Conservation (phyloP, 2,113 vertebrate species). For the Psephotus haematonotus region DNA sequence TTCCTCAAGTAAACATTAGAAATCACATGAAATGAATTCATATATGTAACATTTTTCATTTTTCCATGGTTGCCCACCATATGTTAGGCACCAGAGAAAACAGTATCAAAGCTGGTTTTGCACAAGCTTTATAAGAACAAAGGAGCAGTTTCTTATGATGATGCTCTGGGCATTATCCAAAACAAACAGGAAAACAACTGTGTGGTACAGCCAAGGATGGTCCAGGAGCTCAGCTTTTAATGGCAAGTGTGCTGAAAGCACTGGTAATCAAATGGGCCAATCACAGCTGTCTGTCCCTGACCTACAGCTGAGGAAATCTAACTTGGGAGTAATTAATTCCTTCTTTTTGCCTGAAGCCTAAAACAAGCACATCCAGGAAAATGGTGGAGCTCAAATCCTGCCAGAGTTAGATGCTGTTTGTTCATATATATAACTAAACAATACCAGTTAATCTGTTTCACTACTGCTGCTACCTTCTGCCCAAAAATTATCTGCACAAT, state of each 20-base stretch:
- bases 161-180: neutral
- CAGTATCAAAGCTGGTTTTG: neutral
- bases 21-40: neutral
- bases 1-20: neutral
- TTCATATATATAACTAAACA: neutral
- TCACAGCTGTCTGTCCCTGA: neutral
- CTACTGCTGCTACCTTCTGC: neutral
- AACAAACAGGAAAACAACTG: neutral
- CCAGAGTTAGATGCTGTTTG: neutral
- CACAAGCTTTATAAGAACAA: neutral
- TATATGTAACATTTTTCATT: neutral
- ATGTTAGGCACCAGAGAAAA: neutral
- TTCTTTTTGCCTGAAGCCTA: neutral
- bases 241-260: neutral
- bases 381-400: neutral
- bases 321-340: neutral
- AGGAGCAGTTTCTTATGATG: neutral
- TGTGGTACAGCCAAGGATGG: neutral
- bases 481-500: neutral
- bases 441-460: neutral
- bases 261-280: neutral
- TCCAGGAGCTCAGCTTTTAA: neutral
- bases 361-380: neutral
- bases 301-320: neutral
- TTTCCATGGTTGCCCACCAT: neutral